Evolutionary conservation across 64 coral and sea anemone species (phyloP).

Genomic region (Porites lutea): DNA sequence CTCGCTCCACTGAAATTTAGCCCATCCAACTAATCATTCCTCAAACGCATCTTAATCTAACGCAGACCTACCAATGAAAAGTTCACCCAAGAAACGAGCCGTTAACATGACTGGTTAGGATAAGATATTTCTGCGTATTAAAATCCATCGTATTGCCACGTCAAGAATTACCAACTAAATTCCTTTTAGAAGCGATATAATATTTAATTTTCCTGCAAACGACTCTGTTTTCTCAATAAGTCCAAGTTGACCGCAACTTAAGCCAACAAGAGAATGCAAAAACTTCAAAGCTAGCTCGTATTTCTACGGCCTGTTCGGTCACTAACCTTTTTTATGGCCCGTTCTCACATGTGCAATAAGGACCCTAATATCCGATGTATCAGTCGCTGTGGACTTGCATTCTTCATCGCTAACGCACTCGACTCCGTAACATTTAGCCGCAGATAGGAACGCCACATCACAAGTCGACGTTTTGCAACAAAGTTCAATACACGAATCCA

Average conservation of each 20-base stretch:
- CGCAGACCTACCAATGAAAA: background rate
- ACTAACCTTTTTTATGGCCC: constrained; percentile 95
- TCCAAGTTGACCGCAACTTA: background rate
- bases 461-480: constrained; percentile 94
- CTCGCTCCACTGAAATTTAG: constrained; percentile 71
- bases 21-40: constrained; percentile 57
- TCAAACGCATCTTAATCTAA: constrained; percentile 2
- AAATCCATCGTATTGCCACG: background rate
- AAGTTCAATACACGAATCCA: constrained; percentile 99
- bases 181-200: background rate
- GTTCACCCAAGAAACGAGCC: background rate
- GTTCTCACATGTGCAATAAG: constrained; percentile 97
- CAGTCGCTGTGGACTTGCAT: constrained; percentile 94
- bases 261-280: background rate
- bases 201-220: background rate
- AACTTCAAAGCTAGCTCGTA: background rate
- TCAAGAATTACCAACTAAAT: background rate
- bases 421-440: constrained; percentile 95
- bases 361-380: constrained; percentile 98
- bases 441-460: constrained; percentile 98
- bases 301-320: background rate
- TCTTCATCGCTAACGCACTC: constrained; percentile 99
- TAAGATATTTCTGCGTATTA: background rate
- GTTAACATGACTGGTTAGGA: background rate
- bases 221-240: background rate